Evolutionary conservation across 2,888 invertebrate genomes (phyloP), one percentile per base, ranked within the genome.

Genomic region (Athalia rosae): DNA sequence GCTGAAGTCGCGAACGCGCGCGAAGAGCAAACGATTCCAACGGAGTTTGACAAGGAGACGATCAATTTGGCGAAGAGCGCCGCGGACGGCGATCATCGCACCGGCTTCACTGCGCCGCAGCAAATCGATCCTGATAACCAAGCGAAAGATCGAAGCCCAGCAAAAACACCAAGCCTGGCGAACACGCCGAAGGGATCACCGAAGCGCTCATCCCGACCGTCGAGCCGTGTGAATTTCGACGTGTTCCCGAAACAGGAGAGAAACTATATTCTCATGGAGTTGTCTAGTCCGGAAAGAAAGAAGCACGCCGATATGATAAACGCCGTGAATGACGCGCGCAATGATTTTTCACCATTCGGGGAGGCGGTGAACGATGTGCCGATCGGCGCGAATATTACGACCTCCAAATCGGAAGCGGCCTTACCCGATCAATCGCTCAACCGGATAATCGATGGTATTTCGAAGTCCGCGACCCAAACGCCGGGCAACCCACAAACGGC

Each of bases 241-340:
- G 79, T 59, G n/a, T 83, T 85, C 79, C 85, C 86, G 5, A 82
- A 83, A 0, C 84, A 85, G 76, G 87, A 87, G 74, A 81, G 83
- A 47, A 87, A 86, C 79, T 86, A 84, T 78, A 84, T 85, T 67
- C 81, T 85, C 45, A 87, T 85, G 84, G 87, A 87, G 74, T 78
- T 84, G 13, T 84, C 86, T 48, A 85, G 85, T 81, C 85, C 87
- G 3, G 79, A 79, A 15, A 59, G 63, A n/a, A 85, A 80, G 77
- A 81, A 77, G 69, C 63, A 76, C 74, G 79, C 79, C 7, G 81
- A 81, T 63, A 81, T 66, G 59, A 48, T 76, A 4, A 48, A 28
- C 4, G 73, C 62, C 6, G 7, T 11, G 6, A 62, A 61, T 9
- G 59, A 59, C 11, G 11, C 48, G 5, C 28, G 41, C 62, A 61